phyloP scores from a whole-genome alignment of 2,113 vertebrate species.

The Potamarius usumacintae region DNA sequence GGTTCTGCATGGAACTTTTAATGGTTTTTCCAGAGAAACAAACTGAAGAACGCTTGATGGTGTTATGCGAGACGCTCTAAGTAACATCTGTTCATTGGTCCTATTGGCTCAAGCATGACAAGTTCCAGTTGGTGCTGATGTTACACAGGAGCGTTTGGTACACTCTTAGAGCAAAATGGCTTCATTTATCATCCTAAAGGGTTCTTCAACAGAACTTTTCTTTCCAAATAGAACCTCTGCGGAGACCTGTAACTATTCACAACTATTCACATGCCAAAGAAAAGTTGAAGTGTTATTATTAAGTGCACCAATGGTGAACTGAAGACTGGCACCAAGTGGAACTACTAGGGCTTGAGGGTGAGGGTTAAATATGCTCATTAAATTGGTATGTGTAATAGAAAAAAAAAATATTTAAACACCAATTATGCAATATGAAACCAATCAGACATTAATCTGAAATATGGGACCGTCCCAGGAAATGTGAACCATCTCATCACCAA shows the following conservation, averaged over 20 bases:
- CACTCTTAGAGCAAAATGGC: not conserved
- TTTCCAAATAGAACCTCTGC: not conserved
- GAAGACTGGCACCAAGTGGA: not conserved
- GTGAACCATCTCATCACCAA: too few relatives aligned
- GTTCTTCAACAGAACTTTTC: not conserved
- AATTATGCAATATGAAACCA: too few relatives aligned
- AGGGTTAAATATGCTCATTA: not conserved
- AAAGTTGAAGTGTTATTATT: not conserved
- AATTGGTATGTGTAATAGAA: constrained; percentile 8
- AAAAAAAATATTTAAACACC: too few relatives aligned
- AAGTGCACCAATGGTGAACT: not conserved
- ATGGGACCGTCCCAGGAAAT: too few relatives aligned
- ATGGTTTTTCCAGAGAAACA: not conserved
- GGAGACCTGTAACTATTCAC: not conserved
- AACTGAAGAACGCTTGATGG: not conserved
- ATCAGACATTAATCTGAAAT: not conserved
- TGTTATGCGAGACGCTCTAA: not conserved
- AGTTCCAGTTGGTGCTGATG: not conserved
- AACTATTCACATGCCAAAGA: not conserved
- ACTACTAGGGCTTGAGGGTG: not conserved
- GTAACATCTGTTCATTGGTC: not conserved
- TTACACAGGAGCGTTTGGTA: not conserved
- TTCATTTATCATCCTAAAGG: not conserved
- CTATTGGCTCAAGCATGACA: not conserved
- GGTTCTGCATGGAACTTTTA: not conserved